Evolutionary conservation across 2,113 vertebrate genomes (phyloP), one percentile per base, ranked within the genome.

Genomic region (Morone chrysops): DNA sequence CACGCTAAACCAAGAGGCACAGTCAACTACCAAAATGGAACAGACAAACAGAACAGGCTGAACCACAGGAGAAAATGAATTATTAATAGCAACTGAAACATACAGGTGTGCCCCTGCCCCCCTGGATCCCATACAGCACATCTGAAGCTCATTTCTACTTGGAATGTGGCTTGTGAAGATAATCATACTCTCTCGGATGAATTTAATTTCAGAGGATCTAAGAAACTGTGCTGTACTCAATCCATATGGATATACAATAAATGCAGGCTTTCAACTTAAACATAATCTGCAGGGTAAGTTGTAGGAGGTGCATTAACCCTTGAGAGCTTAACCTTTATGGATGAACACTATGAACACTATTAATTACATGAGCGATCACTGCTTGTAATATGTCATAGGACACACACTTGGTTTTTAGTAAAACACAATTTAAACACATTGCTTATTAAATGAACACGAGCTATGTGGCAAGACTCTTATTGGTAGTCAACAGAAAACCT

Each of bases 181-280:
- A 63, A 86, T 72, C 20, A 57, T 38, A n/a, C 47, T 40, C 36
- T 71, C 40, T 51, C 70, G 41, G 69, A 74, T 70, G 45, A 62
- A 78, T 71, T 71, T 38, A 9, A 45, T 63, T 68, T 71, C 70
- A 78, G 36, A 45, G 22, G 69, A 78, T 69, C 77, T 81, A 75
- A 78, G 69, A 65, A 67, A 48, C 6, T 45, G 9, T 7, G 17
- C 71, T 45, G 63, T 48, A 25, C 65, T 36, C 54, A 62, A 50
- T 48, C 53, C 5, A 7, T 60, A 22, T 77, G 54, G 63, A 54
- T 56, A 65, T 40, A 69, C 20, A 45, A 47, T 20, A 2, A 18
- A 66, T 17, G 0, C 22, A 45, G 53, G 53, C 54, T 63, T 76
- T 47, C 20, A 20, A 67, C 61, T 69, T 68, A 40, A 43, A 56